Conservation (phyloP, 1,140 invertebrate genomes). For the Drosophila punjabiensis region DNA sequence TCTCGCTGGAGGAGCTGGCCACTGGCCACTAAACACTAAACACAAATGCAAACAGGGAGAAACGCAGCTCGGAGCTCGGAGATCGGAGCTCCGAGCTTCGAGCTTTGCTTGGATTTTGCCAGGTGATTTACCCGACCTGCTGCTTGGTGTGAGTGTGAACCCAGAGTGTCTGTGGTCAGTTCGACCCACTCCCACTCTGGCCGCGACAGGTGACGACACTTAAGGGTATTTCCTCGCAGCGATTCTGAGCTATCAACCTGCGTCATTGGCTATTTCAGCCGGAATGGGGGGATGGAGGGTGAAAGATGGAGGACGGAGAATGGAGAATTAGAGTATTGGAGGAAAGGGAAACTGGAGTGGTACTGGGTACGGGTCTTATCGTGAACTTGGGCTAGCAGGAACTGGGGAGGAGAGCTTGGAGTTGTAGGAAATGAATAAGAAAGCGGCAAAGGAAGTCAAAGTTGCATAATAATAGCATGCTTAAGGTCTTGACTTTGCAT, state of each 20-base stretch:
- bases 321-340: neutral
- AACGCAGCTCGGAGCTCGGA: neutral
- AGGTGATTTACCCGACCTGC: constrained; percentile 36
- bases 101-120: neutral
- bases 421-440: neutral
- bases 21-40: constrained; percentile 23
- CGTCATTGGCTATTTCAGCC: constrained; percentile 7
- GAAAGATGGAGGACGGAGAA: no score
- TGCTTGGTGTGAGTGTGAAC: neutral
- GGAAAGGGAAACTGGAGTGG: neutral
- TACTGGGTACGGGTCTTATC: neutral
- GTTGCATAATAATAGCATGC: no score
- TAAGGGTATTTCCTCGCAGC: constrained; percentile 21
- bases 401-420: neutral
- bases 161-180: constrained; percentile 68
- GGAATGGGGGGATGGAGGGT: neutral
- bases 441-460: neutral
- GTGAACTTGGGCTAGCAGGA: neutral
- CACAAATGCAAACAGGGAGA: constrained; percentile 24
- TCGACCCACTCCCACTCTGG: constrained; percentile 28
- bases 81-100: neutral
- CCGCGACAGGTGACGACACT: constrained; percentile 2
- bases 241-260: neutral
- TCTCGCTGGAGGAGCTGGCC: constrained; percentile 5
- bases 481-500: no score